phyloP scores from a whole-genome alignment of 2,888 invertebrate genomes.

The Hemaris fuciformis region DNA sequence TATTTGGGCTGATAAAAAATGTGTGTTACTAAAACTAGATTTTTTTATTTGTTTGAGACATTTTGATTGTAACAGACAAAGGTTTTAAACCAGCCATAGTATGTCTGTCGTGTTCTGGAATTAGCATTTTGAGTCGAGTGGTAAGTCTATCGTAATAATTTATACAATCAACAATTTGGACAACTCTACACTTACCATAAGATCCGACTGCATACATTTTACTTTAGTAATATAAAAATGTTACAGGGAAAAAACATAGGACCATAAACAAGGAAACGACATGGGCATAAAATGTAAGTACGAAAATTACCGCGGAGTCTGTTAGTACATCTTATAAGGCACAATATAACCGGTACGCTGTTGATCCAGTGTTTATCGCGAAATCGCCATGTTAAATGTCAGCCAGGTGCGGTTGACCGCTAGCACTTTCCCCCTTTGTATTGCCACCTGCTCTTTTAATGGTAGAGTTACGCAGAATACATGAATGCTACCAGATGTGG shows the following conservation, averaged over 20 bases:
- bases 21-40: no score
- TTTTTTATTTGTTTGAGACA: no score
- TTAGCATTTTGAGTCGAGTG: no score
- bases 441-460: neutral
- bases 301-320: neutral
- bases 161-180: neutral
- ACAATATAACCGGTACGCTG: neutral
- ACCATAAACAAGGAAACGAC: neutral
- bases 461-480: neutral
- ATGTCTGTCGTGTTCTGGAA: no score
- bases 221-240: no score
- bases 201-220: no score
- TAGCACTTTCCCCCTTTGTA: neutral
- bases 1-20: no score
- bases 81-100: no score
- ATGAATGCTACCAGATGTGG: neutral
- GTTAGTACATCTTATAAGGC: neutral
- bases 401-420: neutral
- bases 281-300: neutral
- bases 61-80: no score
- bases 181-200: no score
- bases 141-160: no score
- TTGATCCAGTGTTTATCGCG: neutral
- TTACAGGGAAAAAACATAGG: neutral
- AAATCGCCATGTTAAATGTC: constrained; percentile 2